Evolutionary conservation across 2,797 vertebrate genomes (phyloP), one percentile per base, ranked within the genome.

Genomic region (Carapus acus): DNA sequence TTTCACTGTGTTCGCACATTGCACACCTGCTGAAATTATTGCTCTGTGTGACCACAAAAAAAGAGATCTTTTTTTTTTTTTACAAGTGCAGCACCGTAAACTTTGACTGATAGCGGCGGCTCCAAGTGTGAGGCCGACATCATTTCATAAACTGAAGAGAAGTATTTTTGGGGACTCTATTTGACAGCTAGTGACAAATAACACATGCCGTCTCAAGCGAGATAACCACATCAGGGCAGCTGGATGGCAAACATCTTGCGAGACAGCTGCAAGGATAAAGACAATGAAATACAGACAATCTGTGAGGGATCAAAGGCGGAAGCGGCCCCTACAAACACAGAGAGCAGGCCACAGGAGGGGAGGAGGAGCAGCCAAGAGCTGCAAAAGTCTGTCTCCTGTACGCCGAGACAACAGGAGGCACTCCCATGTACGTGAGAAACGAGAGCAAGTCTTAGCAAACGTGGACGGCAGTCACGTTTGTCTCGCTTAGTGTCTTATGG

Each of bases 161-260:
- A 41, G 58, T 49, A 58, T 81, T 82, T 65, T 57, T 80, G 61
- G 67, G 16, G 54, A 59, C 52, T 24, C 52, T 70, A 36, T 71
- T 46, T 73, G 73, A 79, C 74, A 71, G 71, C 52, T 69, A 65
- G 58, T 71, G 74, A 77, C 72, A 74, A 71, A 70, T 67, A 76
- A 76, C 80, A 78, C 70, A 74, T 77, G 74, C 39, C 2, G 49
- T 21, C 60, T 57, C 70, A 75, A 66, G 62, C 55, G 58, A 75
- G 48, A 73, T 54, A 65, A 68, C 61, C 49, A 48, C 58, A 59
- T 62, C 57, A 8, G 51, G 34, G 50, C 54, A 58, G 61, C 29
- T 34, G 54, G 54, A 65, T 43, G 52, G 71, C 37, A 49, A 48
- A 56, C 51, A 58, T 54, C 69, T 63, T 68, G 43, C 54, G 68